Base-by-base conservation (phyloP, 2,888 invertebrate species). In the Copidosoma aretas region DNA sequence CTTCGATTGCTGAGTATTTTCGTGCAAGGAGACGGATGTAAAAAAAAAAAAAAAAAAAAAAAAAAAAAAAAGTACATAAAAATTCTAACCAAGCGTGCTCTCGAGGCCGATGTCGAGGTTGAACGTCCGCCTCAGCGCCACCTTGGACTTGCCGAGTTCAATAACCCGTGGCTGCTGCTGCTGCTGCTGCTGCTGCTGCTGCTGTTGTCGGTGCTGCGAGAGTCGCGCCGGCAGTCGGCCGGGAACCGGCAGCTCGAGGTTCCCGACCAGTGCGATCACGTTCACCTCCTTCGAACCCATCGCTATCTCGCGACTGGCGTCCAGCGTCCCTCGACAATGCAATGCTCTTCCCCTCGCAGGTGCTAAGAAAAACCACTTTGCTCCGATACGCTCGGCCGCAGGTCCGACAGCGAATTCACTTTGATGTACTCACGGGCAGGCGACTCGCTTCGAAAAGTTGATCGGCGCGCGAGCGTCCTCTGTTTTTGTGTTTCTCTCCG, bases 81-180 rank as follows among this genome's bases (percentile, higher is more conserved):
- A 19, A 49, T 41, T 49, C 66, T 66, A 66, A 66, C 66, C 66
- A 54, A 63, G 49, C 51, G 25, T 54, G 19, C 58, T 25, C 1
- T 14, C 52, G 17, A n/a, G 70, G 24, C 59, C 69, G 60, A 54
- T 60, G 65, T 75, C 65, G 56, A 73, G 62, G 39, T 74, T 71
- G 25, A 78, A 71, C 22, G 77, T 75, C 32, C 73, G 73, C 17
- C 73, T 73, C 0, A 81, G 70, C 25, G 76, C 73, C 74, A 79
- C 76, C 70, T 79, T 77, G 5, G 73, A 74, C 51, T 73, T 8
- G 32, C 74, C 74, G 19, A 79, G 72, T 60, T 79, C 79, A 58
- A 78, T 53, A 5, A 67, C 24, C 51, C 61, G 21, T 15, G 49
- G 15, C 21, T 46, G 58, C 8, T 58, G 61, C 41, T 52, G 41